Evolutionary conservation across 1,140 invertebrate genomes (phyloP).

Genomic region (Papilio polytes): DNA sequence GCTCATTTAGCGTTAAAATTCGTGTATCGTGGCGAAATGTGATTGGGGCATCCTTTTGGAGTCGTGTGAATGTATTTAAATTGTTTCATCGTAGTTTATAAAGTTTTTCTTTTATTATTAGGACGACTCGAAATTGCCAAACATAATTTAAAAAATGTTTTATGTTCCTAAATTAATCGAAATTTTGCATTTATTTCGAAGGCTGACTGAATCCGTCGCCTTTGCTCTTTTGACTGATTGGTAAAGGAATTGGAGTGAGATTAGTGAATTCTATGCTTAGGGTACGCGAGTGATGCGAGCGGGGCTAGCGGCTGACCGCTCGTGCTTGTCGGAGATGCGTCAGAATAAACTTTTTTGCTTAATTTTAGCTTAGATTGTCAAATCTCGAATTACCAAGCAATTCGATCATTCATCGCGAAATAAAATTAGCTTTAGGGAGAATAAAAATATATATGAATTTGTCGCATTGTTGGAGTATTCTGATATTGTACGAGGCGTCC

Average conservation of each 20-base stretch:
- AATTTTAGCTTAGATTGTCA: constrained; percentile 79
- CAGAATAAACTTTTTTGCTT: constrained; percentile 76
- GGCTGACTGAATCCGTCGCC: constrained; percentile 36
- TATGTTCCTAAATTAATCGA: constrained; percentile 72
- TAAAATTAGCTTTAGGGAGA: constrained; percentile 76
- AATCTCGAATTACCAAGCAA: constrained; percentile 81
- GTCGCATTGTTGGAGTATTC: constrained; percentile 59
- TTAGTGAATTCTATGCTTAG: constrained; percentile 75
- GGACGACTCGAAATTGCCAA: constrained; percentile 60
- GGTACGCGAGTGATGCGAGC: constrained; percentile 70
- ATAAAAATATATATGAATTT: constrained; percentile 80
- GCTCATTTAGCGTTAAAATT: constrained; percentile 80
- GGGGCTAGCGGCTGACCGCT: constrained; percentile 65
- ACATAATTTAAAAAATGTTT: constrained; percentile 53
- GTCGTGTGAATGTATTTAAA: constrained; percentile 66
- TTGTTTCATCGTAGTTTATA: constrained; percentile 53
- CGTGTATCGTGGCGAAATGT: constrained; percentile 63
- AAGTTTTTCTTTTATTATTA: constrained; percentile 49
- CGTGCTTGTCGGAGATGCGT: constrained; percentile 65
- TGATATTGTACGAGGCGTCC: constrained; percentile 55
- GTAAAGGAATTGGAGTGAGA: constrained; percentile 74
- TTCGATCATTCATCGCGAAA: constrained; percentile 84
- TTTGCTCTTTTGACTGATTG: constrained; percentile 67
- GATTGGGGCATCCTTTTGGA: constrained; percentile 63
- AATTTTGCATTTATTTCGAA: constrained; percentile 60